Evolutionary conservation across 2,113 vertebrate species (phyloP), one percentile per base, ranked within the genome.

Genomic region (Heterochromis multidens): DNA sequence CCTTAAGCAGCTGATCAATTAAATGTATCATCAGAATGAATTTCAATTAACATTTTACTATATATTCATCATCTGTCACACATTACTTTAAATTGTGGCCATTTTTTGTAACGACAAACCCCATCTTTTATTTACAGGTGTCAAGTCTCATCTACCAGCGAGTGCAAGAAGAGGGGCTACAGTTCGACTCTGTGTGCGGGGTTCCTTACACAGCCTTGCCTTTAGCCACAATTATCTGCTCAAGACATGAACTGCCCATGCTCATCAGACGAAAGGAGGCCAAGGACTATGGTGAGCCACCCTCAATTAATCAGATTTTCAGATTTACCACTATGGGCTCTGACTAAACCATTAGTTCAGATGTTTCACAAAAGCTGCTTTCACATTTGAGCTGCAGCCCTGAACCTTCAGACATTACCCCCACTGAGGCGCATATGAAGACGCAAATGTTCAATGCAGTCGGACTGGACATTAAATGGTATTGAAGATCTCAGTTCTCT

Each of bases 181-280:
- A 79, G 70, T 99, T 96, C 59, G 92, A 97, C 72, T 94, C 65
- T 0, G 94, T 99, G 59, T 99, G 99, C 35, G 99, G 99, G 0
- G 99, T 99, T 1, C 99, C 98, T 0, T 99, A 99, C 91, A 99
- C 99, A 0, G 98, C 96, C 0, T 95, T 99, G 83, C 98, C 99
- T 0, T 13, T 99, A 84, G 98, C 97, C 84, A 97, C 98, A 0
- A 93, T 99, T 17, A 96, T 99, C 83, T 97, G 97, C 83, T 93
- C 96, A 0, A 94, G 83, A 0, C 86, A 98, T 1, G 87, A 95
- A 11, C 86, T 98, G 4, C 98, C 99, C 0, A 98, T 99, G 98
- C 97, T 99, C 5, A 97, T 99, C 91, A 96, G 97, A 81, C 94
- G 97, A 61, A 99, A 99, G 43, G 99, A 99, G 85, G 95, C 95